phyloP scores from a whole-genome alignment of 2,797 vertebrate species.

The Acrocephalus scirpaceus region DNA sequence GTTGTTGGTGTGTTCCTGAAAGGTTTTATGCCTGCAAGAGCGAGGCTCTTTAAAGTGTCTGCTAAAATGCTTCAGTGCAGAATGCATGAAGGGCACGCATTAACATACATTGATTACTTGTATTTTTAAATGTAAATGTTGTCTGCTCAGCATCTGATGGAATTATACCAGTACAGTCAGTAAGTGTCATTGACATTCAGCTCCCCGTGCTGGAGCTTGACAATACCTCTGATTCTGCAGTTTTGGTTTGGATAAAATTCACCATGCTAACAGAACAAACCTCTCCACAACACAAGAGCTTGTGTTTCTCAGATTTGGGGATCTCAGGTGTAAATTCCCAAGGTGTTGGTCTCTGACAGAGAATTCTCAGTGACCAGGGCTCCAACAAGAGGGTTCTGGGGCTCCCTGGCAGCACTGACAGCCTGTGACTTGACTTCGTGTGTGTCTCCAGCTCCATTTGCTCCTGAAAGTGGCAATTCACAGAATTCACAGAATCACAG shows the following conservation, averaged over 20 bases:
- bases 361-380: too few species aligned
- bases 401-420: background rate
- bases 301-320: background rate
- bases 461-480: background rate
- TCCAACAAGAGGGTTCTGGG: background rate
- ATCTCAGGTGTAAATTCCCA: background rate
- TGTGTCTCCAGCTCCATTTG: background rate
- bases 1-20: background rate
- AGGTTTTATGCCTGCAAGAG: background rate
- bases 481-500: too few species aligned
- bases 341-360: fast-evolving
- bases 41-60: background rate
- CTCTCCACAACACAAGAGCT: background rate
- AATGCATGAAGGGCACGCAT: constrained; percentile 17
- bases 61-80: background rate
- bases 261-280: background rate
- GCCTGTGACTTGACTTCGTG: fast-evolving
- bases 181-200: background rate
- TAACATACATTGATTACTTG: constrained; percentile 39
- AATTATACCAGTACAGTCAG: constrained; percentile 26
- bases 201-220: background rate
- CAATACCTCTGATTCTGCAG: background rate
- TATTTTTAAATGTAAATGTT: constrained; percentile 39
- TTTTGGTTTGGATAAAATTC: constrained; percentile 7
- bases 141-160: constrained; percentile 43